These are phyloP conservation scores for Brachylomia viminalis DNA, from an alignment of 2,888 invertebrate species.

Conservation along the genomic window DNA sequence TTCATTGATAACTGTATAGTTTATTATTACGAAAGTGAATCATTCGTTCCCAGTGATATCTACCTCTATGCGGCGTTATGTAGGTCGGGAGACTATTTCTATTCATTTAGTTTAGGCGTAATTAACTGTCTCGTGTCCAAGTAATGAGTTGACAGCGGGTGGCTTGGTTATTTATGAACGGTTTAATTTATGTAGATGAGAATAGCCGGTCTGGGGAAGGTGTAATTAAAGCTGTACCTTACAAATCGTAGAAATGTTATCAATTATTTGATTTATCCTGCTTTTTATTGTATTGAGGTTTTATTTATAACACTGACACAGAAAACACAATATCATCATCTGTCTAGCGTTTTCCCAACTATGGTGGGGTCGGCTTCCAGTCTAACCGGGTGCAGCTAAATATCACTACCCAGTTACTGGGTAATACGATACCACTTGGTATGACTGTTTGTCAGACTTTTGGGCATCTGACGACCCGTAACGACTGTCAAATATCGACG, in stretches of 20 bases:
- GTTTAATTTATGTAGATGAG: constrained; percentile 22
- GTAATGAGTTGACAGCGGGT: constrained; percentile 32
- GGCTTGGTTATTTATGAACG: constrained; percentile 4
- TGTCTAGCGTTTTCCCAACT: no score
- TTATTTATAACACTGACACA: no score
- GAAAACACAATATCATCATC: no score
- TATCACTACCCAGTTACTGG: no score
- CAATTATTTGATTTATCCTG: neutral
- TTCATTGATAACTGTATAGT: constrained; percentile 1
- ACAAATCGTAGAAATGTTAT: neutral
- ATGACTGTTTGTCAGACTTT: no score
- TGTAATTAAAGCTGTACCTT: neutral
- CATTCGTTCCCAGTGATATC: constrained; percentile 27
- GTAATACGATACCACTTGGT: no score
- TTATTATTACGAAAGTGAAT: constrained; percentile 45
- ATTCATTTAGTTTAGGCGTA: constrained; percentile 53
- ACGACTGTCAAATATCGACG: no score
- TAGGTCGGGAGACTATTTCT: constrained; percentile 59
- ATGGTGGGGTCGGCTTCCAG: no score
- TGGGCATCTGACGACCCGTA: no score
- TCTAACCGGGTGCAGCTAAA: no score
- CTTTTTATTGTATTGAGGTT: no score
- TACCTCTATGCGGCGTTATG: constrained; percentile 21
- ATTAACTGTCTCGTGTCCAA: constrained; percentile 47
- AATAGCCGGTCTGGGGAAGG: neutral